Conservation (phyloP, 2,797 vertebrate species). For the Oreonectes daqikongensis region DNA sequence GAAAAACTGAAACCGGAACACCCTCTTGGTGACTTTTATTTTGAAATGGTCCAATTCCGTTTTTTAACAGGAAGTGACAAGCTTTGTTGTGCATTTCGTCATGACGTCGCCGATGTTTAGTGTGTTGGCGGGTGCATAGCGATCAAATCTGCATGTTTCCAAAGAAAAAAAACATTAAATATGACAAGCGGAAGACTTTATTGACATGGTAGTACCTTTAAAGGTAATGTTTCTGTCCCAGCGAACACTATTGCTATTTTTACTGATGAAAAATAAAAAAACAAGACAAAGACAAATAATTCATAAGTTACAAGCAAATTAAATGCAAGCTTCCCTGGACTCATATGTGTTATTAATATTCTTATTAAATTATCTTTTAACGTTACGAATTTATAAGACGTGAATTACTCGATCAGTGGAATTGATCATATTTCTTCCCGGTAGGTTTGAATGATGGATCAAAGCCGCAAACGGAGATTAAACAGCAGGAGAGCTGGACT, state of each 20-base stretch:
- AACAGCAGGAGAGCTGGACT: constrained; percentile 10
- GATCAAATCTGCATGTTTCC: too few species aligned
- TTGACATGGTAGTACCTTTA: neutral
- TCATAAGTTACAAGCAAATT: neutral
- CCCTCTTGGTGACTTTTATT: neutral
- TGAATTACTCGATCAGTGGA: neutral
- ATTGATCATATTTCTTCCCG: neutral
- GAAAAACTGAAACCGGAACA: too few species aligned
- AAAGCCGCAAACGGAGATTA: constrained; percentile 25
- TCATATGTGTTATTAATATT: neutral
- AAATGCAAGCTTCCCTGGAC: neutral
- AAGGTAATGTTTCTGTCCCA: neutral
- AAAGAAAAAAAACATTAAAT: neutral
- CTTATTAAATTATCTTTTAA: too few species aligned
- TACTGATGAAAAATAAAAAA: too few species aligned
- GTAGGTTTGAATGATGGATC: constrained; percentile 38
- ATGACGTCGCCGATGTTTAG: neutral
- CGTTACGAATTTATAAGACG: neutral
- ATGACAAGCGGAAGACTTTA: neutral
- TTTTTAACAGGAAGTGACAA: constrained; percentile 31
- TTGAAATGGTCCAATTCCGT: neutral
- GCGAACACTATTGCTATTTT: too few species aligned
- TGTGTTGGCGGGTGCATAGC: constrained; percentile 36
- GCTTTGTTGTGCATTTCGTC: constrained; percentile 7
- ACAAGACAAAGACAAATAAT: too few species aligned